Base-by-base conservation (phyloP, 2,797 vertebrate species). In the Borostomias antarcticus region DNA sequence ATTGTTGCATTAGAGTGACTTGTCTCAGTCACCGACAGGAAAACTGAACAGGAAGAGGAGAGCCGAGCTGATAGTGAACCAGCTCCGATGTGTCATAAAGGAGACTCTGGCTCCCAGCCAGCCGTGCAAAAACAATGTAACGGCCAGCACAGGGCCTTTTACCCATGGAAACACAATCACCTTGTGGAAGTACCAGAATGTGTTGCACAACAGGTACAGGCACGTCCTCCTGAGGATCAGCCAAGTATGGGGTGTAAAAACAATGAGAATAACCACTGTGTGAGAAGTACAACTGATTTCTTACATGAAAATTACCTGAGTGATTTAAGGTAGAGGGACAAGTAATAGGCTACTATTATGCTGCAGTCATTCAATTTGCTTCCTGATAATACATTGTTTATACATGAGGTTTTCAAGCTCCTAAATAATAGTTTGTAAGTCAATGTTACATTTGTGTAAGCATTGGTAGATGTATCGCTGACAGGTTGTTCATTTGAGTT, bases 121-220 rank as follows among this genome's bases (percentile, higher is more conserved):
- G 87, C 68, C 80, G 4, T 51, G 56, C 67, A 82, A 83, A 86
- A 94, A 92, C 85, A 92, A 91, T 88, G 89, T 91, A 88, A 90
- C 85, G 81, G n/a, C 82, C 77, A 63, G 77, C 63, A 83, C 81
- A 58, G 82, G 87, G 76, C 84, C 79, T 84, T 86, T 88, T 86
- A 88, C 86, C 86, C 82, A 84, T 92, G 89, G 88, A 87, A 91
- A 93, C 89, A 91, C 85, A 92, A 91, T 90, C 89, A 91, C 89
- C 86, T 86, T 83, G 81, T 84, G 79, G 83, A 85, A 88, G 88
- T 76, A 86, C 89, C 82, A 87, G 81, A 88, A 84, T 79, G 87
- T 82, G 80, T 76, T 72, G 81, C 77, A 86, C 85, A 86, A 85
- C 85, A 88, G 86, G 88, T 91, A 89, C 82, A 85, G 79, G 85